Conservation (phyloP, 2,888 invertebrate genomes). For the Sphaeridia pumilis region DNA sequence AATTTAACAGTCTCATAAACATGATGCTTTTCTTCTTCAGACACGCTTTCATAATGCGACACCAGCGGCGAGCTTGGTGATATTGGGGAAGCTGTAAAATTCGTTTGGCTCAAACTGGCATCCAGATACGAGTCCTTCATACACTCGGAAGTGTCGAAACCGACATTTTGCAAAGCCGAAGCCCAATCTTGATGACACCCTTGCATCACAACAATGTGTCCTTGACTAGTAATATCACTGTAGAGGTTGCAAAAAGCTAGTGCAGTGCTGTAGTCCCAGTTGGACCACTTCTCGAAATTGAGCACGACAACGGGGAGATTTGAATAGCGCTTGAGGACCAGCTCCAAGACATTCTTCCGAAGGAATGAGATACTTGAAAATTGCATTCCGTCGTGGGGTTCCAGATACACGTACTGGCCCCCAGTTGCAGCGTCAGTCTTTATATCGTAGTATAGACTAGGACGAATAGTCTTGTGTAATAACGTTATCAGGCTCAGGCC, state of each 20-base stretch:
- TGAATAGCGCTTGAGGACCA: neutral
- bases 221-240: constrained; percentile 1
- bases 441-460: constrained; percentile 65
- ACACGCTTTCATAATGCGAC: too few species aligned
- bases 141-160: neutral
- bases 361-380: constrained; percentile 28
- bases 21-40: too few species aligned
- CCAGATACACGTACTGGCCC: constrained; percentile 15
- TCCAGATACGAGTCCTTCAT: constrained; percentile 4
- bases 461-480: constrained; percentile 71
- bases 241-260: constrained; percentile 1
- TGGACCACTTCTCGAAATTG: constrained; percentile 11
- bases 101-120: too few species aligned
- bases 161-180: neutral
- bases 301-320: constrained; percentile 4
- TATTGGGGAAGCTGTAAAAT: too few species aligned
- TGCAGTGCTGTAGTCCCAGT: constrained; percentile 14
- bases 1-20: too few species aligned
- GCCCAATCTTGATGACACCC: constrained; percentile 4
- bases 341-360: constrained; percentile 16
- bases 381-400: constrained; percentile 18
- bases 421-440: constrained; percentile 43
- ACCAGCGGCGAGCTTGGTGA: too few species aligned
- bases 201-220: neutral
- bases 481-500: constrained; percentile 69